Evolutionary conservation across 2,888 invertebrate genomes (phyloP).

Genomic region (Rotaria magnacalcarata): DNA sequence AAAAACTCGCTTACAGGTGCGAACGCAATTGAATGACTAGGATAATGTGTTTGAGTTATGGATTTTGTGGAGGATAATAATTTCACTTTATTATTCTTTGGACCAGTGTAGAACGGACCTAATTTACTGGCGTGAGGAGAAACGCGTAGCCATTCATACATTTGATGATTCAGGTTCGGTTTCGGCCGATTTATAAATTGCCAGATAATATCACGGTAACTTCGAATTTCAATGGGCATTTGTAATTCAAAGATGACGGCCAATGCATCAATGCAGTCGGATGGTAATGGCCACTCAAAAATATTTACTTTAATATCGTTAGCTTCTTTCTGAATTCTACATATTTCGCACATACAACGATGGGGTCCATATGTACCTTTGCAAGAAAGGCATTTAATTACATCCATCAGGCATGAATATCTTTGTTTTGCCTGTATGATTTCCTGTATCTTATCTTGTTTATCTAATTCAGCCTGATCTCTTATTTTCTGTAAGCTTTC

Average conservation of each 20-base stretch:
- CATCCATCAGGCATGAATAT: too few relatives aligned
- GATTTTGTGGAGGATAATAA: background rate
- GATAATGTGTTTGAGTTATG: background rate
- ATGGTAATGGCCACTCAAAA: background rate
- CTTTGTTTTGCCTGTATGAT: too few relatives aligned
- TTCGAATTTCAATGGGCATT: background rate
- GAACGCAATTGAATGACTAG: background rate
- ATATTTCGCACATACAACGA: background rate
- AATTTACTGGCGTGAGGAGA: background rate
- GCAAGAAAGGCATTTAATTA: too few relatives aligned
- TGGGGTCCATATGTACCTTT: too few relatives aligned
- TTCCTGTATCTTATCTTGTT: too few relatives aligned
- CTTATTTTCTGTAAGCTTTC: too few relatives aligned
- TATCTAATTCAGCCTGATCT: too few relatives aligned
- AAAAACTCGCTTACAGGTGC: background rate
- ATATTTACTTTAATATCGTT: background rate
- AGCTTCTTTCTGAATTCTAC: background rate
- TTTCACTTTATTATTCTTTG: background rate
- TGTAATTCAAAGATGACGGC: background rate
- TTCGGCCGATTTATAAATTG: background rate
- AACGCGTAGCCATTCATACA: background rate
- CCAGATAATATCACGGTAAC: constrained; percentile 12
- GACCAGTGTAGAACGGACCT: background rate
- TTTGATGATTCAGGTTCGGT: background rate
- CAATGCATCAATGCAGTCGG: too few relatives aligned